Base-by-base conservation (phyloP, 2,888 invertebrate genomes). In the Campoplex nolae region DNA sequence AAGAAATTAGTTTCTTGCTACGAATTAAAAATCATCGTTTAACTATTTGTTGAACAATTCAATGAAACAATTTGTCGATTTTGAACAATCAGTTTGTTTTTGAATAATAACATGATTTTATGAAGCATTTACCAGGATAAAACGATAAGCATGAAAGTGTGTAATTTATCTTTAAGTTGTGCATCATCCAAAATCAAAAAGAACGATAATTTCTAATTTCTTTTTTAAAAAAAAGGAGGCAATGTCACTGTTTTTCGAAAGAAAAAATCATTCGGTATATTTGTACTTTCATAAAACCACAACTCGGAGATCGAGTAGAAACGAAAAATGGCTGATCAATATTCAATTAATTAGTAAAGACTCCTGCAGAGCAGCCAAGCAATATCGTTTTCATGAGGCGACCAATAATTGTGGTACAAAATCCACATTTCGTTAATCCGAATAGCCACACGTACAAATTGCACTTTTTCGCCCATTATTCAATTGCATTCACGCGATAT, bases 401-500 rank as follows among this genome's bases (percentile, higher is more conserved):
- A 62, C 51, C 51, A 28, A 48, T 51, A 70, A 80, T 80, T 71
- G 74, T 23, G 51, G 28, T 65, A 28, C 42, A 38, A 71, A 16
- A 51, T 23, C 13, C 16, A 48, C 45, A n/a, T 58, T 70, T 74
- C 18, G 51, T 58, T 62, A 67, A 67, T 83, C 70, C 28, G 58
- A 48, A 83, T 78, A 54, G 35, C 71, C 80, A 42, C 35, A 32
- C 35, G 76, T 51, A 54, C 51, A 58, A 70, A 54, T 67, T 67
- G 48, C 62, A 76, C 70, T 48, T 68, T 74, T 35, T 51, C 51
- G 42, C 58, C 6, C 54, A 70, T 70, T 65, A 77, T 54, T 45
- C 48, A 83, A 80, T 80, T 79, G 65, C 79, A 58, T 56, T 77
- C 79, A 45, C 62, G 70, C 28, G 18, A 18, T 73, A 77, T 42